Base-by-base conservation (phyloP, 2,888 invertebrate species). In the Lagria hirta region DNA sequence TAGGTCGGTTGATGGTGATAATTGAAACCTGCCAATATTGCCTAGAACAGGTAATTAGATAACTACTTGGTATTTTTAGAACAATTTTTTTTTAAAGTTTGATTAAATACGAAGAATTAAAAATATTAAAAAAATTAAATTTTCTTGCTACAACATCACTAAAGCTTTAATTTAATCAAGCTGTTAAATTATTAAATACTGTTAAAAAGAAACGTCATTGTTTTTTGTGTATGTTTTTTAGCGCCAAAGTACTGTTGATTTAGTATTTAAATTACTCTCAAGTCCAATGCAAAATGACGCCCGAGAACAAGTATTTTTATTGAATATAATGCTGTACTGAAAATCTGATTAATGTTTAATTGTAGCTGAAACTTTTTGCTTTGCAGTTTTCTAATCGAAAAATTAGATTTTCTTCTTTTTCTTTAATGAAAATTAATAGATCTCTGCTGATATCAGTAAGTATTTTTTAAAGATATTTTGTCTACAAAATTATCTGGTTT, bases 281-380 rank as follows among this genome's bases (percentile, higher is more conserved):
- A 15, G 26, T 16, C 14, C 30, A 4, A 18, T 24, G 8, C 12
- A n/a, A n/a, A 26, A 40, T 4, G 40, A 32, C 12, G 32, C 24
- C n/a, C 30, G 24, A 17, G 32, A 40, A 8, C 15, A 30, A 26
- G n/a, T n/a, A n/a, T n/a, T n/a, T n/a, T n/a, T n/a, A n/a, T n/a
- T n/a, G n/a, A n/a, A n/a, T n/a, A n/a, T n/a, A n/a, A n/a, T n/a
- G n/a, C n/a, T n/a, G n/a, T n/a, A n/a, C n/a, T n/a, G n/a, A n/a
- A n/a, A n/a, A n/a, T n/a, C n/a, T n/a, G n/a, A n/a, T n/a, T n/a
- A n/a, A n/a, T n/a, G n/a, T n/a, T n/a, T n/a, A n/a, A n/a, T n/a
- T n/a, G n/a, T n/a, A n/a, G n/a, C n/a, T 40, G 20, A 32, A 26
- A 32, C n/a, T 40, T 3, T 40, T 40, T 24, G 32, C 32, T 24